Evolutionary conservation across 2,113 vertebrate species (phyloP).

Genomic region (Rhineura floridana): DNA sequence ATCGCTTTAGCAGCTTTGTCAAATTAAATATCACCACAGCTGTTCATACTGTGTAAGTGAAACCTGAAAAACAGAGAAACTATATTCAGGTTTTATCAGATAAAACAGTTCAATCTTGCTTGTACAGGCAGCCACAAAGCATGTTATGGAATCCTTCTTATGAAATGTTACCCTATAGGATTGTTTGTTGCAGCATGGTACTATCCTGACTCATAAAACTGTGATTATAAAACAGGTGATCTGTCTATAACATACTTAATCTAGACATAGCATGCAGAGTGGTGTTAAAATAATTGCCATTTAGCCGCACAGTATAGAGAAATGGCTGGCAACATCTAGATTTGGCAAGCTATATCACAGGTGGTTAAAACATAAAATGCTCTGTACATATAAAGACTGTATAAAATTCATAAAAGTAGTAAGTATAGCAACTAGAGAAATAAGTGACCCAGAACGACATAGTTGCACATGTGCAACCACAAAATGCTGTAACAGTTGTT

Average conservation of each 20-base stretch:
- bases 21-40: not conserved
- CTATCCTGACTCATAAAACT: not conserved
- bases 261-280: not conserved
- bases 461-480: not conserved
- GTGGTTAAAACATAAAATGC: not conserved
- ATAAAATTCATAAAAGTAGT: not conserved
- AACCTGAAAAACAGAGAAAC: not conserved
- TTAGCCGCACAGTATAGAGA: not conserved
- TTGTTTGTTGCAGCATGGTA: constrained; percentile 42
- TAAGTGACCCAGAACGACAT: not conserved
- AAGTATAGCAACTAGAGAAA: too few species aligned
- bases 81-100: not conserved
- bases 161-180: constrained; percentile 19
- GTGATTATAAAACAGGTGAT: not conserved
- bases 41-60: not conserved
- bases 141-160: not conserved
- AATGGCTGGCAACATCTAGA: not conserved
- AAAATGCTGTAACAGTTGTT: not conserved
- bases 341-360: not conserved
- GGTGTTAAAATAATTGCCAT: not conserved
- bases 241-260: constrained; percentile 10
- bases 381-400: not conserved
- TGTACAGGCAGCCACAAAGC: constrained; percentile 21
- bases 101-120: constrained; percentile 8
- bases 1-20: not conserved